Percentiles rank a stretch among this genome's conserved stretches.
Conservation (phyloP, 2,888 invertebrate genomes). For the Lacanobia wlatinum region DNA sequence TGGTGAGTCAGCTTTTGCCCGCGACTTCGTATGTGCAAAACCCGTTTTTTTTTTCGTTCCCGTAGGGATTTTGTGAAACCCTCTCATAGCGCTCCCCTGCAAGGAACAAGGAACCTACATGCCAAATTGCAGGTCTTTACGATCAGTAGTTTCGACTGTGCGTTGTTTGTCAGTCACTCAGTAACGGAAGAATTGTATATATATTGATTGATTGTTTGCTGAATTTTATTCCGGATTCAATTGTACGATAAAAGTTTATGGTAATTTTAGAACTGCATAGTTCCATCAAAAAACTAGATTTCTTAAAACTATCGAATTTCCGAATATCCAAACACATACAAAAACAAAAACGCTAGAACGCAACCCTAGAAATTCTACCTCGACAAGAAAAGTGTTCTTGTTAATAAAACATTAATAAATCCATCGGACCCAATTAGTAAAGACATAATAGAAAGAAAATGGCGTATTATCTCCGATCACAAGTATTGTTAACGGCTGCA, state of each 20-base stretch:
- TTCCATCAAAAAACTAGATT: no score
- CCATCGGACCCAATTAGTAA: slow-evolving; percentile 57
- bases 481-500: slow-evolving; percentile 56
- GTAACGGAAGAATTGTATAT: no score
- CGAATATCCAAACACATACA: no score
- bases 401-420: slow-evolving; percentile 56
- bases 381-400: slow-evolving; percentile 7
- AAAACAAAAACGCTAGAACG: background rate
- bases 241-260: background rate
- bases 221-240: slow-evolving; percentile 1
- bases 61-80: no score
- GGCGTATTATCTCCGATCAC: slow-evolving; percentile 41
- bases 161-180: no score
- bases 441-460: slow-evolving; percentile 53
- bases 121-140: no score
- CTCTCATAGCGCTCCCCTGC: no score
- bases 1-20: background rate
- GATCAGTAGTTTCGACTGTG: no score
- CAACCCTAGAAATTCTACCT: background rate
- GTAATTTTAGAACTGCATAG: background rate
- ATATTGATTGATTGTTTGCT: background rate
- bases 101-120: no score
- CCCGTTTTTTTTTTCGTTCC: no score
- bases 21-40: no score
- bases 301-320: background rate